phyloP scores from a whole-genome alignment of 2,797 vertebrate species.

The Petrocephalus sullivani region DNA sequence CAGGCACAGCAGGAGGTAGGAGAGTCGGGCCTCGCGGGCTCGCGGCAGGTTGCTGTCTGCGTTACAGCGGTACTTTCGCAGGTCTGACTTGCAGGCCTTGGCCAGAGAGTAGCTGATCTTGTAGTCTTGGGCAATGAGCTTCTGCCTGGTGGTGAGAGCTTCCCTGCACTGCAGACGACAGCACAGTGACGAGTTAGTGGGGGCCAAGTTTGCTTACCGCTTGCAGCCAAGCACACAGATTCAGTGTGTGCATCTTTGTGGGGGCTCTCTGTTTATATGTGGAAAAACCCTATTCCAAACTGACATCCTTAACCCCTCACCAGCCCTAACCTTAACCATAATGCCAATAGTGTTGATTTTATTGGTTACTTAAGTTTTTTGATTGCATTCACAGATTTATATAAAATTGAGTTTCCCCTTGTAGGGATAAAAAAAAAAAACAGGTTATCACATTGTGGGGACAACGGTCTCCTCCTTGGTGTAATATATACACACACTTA shows the following conservation, averaged over 20 bases:
- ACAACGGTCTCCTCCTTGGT: neutral
- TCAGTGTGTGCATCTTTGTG: neutral
- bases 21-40: conserved; percentile 85
- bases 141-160: conserved; percentile 89
- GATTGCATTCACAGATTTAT: neutral
- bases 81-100: conserved; percentile 88
- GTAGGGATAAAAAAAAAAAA: neutral
- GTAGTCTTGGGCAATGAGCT: conserved; percentile 95
- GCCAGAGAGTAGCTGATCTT: conserved; percentile 97
- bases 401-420: neutral
- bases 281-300: neutral
- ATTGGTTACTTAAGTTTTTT: neutral
- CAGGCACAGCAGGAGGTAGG: conserved; percentile 89
- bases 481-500: neutral
- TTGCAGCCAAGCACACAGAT: neutral
- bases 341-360: too few species aligned
- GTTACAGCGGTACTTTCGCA: conserved; percentile 88
- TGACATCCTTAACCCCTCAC: neutral
- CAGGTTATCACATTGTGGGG: neutral
- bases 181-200: neutral
- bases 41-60: conserved; percentile 84
- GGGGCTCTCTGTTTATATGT: neutral
- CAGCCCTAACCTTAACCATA: neutral
- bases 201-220: neutral
- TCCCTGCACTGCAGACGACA: conserved; percentile 76